Evolutionary conservation across 2,113 vertebrate genomes (phyloP), one percentile per base, ranked within the genome.

Genomic region (Pholis gunnellus): DNA sequence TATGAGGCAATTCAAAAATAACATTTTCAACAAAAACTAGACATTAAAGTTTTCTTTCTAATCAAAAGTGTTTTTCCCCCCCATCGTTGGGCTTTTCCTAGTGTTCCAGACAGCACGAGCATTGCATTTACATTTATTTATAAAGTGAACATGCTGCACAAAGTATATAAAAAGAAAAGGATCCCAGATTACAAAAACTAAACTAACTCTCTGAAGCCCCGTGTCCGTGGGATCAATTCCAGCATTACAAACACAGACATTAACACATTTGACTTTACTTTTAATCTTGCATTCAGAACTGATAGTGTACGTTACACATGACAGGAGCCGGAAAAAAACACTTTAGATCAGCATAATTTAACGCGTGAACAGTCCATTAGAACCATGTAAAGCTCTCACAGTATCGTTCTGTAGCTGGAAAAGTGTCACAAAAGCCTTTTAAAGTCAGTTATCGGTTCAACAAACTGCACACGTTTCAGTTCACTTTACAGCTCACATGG

Each of bases 61-160:
- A 84, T 78, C 50, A 54, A 75, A 75, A 66, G 22, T 56, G 50
- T 80, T 78, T 70, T 52, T 31, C 0, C 44, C 66, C 59, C 57
- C 22, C 42, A 44, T 57, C 38, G 17, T 48, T n/a, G 27, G 22
- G 36, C 27, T 66, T 88, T 71, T 79, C 44, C 83, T 85, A 92
- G 88, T 89, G 83, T 91, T 92, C 80, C 86, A 88, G 88, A 93
- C 90, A 92, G 84, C 81, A 89, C 67, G 6, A 92, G 87, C 92
- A 81, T 92, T 79, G 87, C 91, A 91, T 93, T 92, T 87, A 92
- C 92, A 95, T 91, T 84, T 84, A 91, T 89, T 93, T 78, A 94
- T 82, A 91, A 91, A 92, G 89, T 91, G 81, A 94, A 93, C 93
- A 94, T 94, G 93, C 94, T 92, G 91, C 92, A 95, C 93, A 90